Evolutionary conservation across 2,888 invertebrate genomes (phyloP), one percentile per base, ranked within the genome.

Genomic region (Teleiodes luculella): DNA sequence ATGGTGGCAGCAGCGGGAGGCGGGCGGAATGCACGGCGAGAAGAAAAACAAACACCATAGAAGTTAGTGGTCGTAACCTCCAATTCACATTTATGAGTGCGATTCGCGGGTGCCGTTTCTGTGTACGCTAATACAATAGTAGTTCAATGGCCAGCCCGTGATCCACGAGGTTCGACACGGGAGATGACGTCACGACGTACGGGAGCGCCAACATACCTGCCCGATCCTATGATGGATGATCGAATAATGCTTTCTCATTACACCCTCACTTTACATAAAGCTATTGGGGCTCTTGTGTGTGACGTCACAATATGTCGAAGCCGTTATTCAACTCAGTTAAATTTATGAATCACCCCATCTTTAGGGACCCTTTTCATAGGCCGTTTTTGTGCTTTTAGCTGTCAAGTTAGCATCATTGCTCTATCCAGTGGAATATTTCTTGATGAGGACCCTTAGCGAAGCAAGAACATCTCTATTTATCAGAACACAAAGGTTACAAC

Each of bases 141-240:
- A n/a, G n/a, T n/a, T n/a, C n/a, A n/a, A n/a, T n/a, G n/a, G n/a
- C n/a, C n/a, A n/a, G 46, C 18, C 56, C 62, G 61, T 70, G 72
- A 74, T 72, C 67, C 68, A 74, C 65, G 71, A 68, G 56, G 67
- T 57, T 37, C 63, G 63, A 68, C 68, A 68, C 60, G 65, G 54
- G 66, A 66, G 70, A 66, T 73, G 76, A 76, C 75, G 70, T 68
- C 72, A 70, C 68, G 64, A 62, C 64, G 53, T 58, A 62, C 62
- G 58, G 67, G 69, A 60, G 65, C 67, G 66, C 68, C 72, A 16
- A 16, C 76, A 75, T 72, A 75, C 74, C 70, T 69, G 66, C 69
- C 64, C 71, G 71, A 72, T 70, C 64, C 59, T 57, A 70, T 80
- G 80, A 80, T 81, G 78, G 79, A 80, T 81, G 76, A 74, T 68